These are phyloP conservation scores for Cherax quadricarinatus DNA, from an alignment of 1,140 invertebrate species.

Conservation along the genomic window DNA sequence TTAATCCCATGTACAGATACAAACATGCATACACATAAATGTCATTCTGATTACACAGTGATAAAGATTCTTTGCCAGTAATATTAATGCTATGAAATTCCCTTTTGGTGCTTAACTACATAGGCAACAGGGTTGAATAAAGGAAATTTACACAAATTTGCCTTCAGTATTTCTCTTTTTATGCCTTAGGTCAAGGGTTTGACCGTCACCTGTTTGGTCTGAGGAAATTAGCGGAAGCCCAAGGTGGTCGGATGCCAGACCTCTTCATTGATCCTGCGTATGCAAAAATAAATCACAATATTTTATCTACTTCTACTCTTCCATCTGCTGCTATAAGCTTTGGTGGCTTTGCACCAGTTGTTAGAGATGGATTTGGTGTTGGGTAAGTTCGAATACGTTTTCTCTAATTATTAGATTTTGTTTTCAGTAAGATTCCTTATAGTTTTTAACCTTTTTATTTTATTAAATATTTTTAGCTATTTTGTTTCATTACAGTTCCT, in stretches of 20 bases:
- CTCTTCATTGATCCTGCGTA: constrained; percentile 91
- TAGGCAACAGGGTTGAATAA: too few relatives aligned
- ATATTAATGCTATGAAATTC: too few relatives aligned
- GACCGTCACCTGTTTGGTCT: constrained; percentile 96
- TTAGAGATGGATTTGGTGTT: constrained; percentile 92
- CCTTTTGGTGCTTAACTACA: too few relatives aligned
- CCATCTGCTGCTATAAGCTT: constrained; percentile 90
- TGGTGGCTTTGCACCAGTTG: constrained; percentile 96
- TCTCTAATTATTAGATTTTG: background rate
- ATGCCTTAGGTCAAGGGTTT: constrained; percentile 85
- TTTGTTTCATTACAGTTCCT: background rate
- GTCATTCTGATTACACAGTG: too few relatives aligned
- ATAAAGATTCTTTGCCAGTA: too few relatives aligned
- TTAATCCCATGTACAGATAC: too few relatives aligned
- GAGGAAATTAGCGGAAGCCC: constrained; percentile 83
- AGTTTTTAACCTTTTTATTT: too few relatives aligned
- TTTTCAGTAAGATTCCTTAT: too few relatives aligned
- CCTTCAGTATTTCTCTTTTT: background rate
- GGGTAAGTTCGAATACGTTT: constrained; percentile 79
- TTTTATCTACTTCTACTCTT: constrained; percentile 96
- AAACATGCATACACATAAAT: too few relatives aligned
- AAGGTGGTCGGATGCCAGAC: constrained; percentile 79
- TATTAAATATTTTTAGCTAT: background rate
- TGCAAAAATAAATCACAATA: constrained; percentile 89
- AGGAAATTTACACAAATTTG: too few relatives aligned